Evolutionary conservation across 2,797 vertebrate genomes (phyloP).

Genomic region (Melanotaenia nigrans): DNA sequence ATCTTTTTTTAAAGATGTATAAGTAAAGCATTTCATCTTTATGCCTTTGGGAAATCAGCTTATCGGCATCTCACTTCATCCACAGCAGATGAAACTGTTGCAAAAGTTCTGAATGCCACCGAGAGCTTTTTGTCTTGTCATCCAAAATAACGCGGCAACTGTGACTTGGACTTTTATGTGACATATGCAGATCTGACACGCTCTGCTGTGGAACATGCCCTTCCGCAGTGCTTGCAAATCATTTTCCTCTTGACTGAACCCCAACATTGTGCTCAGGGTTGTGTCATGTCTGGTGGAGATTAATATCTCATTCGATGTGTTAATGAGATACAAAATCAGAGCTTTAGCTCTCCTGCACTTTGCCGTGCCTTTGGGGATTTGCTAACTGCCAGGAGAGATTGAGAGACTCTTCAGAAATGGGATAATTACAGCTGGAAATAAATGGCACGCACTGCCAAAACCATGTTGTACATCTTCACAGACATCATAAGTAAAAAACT

Average conservation of each 20-base stretch:
- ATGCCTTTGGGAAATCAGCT: background rate
- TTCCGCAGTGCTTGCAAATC: constrained; percentile 40
- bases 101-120: background rate
- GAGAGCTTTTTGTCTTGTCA: background rate
- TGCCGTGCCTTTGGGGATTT: constrained; percentile 48
- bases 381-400: constrained; percentile 65
- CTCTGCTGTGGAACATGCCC: constrained; percentile 39
- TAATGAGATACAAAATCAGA: constrained; percentile 77
- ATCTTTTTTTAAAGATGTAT: background rate
- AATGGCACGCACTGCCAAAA: constrained; percentile 38
- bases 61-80: background rate
- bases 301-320: constrained; percentile 73
- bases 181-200: constrained; percentile 34
- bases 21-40: background rate
- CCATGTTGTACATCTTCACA: constrained; percentile 23
- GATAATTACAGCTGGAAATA: constrained; percentile 59
- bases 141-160: constrained; percentile 19
- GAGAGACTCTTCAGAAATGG: constrained; percentile 59
- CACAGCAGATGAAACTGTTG: background rate
- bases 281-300: constrained; percentile 67
- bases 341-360: constrained; percentile 62
- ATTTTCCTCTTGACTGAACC: constrained; percentile 70
- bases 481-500: constrained; percentile 30
- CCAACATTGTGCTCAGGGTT: constrained; percentile 58
- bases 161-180: constrained; percentile 14